Conservation (phyloP, 2,797 vertebrate genomes). For the Limnodromus scolopaceus region DNA sequence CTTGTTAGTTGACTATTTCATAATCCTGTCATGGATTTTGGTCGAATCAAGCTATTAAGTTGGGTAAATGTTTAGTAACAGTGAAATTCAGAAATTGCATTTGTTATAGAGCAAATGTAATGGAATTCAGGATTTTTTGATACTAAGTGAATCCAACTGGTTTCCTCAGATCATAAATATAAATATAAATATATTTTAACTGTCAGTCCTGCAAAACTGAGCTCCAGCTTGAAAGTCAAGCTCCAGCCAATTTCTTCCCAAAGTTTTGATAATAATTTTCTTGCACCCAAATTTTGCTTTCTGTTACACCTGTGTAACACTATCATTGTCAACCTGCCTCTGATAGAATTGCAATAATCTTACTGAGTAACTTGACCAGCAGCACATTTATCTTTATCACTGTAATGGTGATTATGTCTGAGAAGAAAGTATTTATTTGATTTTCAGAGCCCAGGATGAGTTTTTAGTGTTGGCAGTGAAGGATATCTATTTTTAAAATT, state of each 20-base stretch:
- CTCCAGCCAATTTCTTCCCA: not conserved
- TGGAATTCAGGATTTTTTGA: not conserved
- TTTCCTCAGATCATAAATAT: not conserved
- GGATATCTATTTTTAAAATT: not conserved
- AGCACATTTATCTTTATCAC: not conserved
- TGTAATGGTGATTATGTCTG: not conserved
- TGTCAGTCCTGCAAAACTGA: not conserved
- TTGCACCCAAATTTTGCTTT: not conserved
- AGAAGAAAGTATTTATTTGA: not conserved
- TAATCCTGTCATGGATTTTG: not conserved
- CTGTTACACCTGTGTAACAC: not conserved
- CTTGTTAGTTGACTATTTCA: not conserved
- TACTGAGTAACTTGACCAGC: not conserved
- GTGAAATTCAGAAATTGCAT: not conserved
- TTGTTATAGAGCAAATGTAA: not conserved
- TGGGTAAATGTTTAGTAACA: not conserved
- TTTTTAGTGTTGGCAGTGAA: not conserved
- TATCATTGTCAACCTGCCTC: not conserved
- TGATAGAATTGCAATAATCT: not conserved
- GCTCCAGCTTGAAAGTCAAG: not conserved
- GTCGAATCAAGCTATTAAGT: not conserved
- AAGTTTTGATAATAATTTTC: not conserved
- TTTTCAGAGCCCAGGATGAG: not conserved
- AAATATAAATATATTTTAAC: not conserved
- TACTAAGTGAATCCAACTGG: not conserved